phyloP scores from a whole-genome alignment of 2,113 vertebrate genomes.

The Regulus satrapa region DNA sequence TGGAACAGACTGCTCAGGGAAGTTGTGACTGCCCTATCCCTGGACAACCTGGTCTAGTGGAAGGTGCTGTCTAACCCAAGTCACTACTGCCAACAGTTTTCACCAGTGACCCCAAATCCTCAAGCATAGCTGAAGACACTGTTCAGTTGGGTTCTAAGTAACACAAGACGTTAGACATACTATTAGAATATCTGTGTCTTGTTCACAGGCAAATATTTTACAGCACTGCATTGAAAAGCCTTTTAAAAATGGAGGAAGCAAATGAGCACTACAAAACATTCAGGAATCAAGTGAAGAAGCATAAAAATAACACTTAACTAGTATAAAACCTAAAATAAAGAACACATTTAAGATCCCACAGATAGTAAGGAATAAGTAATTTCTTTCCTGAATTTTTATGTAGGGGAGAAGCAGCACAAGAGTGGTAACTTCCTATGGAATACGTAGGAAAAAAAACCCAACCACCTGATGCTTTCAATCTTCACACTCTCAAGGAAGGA shows the following conservation, averaged over 20 bases:
- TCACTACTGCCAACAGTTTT: not conserved
- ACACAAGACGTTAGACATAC: not conserved
- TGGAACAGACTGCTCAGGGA: not conserved
- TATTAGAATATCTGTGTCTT: not conserved
- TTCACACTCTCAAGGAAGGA: slow-evolving; percentile 21
- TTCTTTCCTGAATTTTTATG: not conserved
- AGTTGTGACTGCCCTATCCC: not conserved
- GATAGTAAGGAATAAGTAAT: not conserved
- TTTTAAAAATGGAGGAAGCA: not conserved
- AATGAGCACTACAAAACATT: not conserved
- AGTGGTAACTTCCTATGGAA: not conserved
- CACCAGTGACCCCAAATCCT: not conserved
- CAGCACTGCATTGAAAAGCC: not conserved
- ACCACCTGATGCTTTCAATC: not conserved
- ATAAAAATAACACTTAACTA: not conserved
- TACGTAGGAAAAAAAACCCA: not conserved
- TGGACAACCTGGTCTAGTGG: not conserved
- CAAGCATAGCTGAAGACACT: not conserved
- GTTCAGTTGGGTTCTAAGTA: not conserved
- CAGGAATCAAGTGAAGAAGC: not conserved
- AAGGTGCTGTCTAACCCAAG: not conserved
- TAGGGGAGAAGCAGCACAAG: not conserved
- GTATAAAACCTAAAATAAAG: not conserved
- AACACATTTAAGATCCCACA: not conserved
- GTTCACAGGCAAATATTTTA: not conserved